phyloP scores from a whole-genome alignment of 2,797 vertebrate species.

The Setipinna tenuifilis region DNA sequence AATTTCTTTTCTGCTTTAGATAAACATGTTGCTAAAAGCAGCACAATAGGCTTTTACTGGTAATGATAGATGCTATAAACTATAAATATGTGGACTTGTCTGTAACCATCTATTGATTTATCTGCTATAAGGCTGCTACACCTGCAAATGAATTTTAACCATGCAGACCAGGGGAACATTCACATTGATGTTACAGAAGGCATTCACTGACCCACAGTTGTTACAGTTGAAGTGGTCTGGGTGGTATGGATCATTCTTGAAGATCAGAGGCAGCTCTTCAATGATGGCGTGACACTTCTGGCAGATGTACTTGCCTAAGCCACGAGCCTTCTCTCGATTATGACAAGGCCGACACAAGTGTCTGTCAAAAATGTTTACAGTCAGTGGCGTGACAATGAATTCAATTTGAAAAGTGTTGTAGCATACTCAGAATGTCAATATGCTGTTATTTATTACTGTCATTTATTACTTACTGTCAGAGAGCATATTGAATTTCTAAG shows the following conservation, averaged over 20 bases:
- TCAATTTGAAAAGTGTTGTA: neutral
- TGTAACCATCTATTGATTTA: neutral
- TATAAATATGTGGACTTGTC: neutral
- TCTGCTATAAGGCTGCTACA: neutral
- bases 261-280: conserved; percentile 92
- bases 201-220: conserved; percentile 87
- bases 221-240: conserved; percentile 98
- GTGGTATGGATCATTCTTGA: conserved; percentile 97
- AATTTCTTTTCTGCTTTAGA: neutral
- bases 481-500: too few relatives aligned
- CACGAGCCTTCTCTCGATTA: conserved; percentile 93
- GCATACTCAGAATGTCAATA: too few relatives aligned
- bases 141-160: neutral
- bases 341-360: conserved; percentile 96
- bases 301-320: conserved; percentile 91
- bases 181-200: neutral
- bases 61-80: neutral
- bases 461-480: too few relatives aligned
- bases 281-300: conserved; percentile 90
- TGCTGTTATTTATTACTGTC: too few relatives aligned
- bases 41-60: neutral
- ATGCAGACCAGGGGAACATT: neutral
- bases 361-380: conserved; percentile 65
- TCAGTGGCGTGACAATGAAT: neutral
- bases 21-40: neutral